Percentiles rank a stretch among this genome's conserved stretches.
phyloP scores from a whole-genome alignment of 2,888 invertebrate genomes.

The Mesorhabditis sp. region DNA sequence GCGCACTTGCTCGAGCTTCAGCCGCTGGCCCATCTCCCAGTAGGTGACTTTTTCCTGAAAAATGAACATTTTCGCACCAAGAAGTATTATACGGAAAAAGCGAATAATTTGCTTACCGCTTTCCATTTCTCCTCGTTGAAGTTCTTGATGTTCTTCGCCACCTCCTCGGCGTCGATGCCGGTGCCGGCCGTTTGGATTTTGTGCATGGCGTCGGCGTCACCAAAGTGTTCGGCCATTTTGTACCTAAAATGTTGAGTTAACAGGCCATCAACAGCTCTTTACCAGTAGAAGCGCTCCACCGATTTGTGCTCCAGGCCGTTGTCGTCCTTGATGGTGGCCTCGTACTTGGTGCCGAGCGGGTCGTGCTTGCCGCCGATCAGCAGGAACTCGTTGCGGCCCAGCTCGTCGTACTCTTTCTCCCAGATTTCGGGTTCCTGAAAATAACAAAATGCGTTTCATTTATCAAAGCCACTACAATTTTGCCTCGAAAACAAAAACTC shows the following conservation, averaged over 20 bases:
- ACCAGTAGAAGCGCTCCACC: constrained; percentile 50
- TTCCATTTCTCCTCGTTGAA: constrained; percentile 46
- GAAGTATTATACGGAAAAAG: too few relatives aligned
- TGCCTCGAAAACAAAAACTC: too few relatives aligned
- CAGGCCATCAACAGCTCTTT: background rate
- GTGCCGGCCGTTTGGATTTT: constrained; percentile 32
- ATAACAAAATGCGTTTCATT: background rate
- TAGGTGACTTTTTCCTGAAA: constrained; percentile 32
- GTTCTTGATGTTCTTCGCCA: constrained; percentile 38
- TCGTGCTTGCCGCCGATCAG: constrained; percentile 47
- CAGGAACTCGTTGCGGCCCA: constrained; percentile 44
- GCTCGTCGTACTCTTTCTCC: constrained; percentile 41
- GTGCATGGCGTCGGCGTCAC: constrained; percentile 33
- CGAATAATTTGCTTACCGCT: constrained; percentile 15
- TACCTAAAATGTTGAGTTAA: constrained; percentile 21
- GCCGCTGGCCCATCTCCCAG: constrained; percentile 45
- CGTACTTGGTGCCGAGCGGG: constrained; percentile 36
- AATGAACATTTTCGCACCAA: constrained; percentile 8
- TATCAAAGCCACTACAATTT: background rate
- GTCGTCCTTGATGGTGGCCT: constrained; percentile 33
- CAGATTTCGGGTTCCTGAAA: constrained; percentile 12
- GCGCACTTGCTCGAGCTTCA: constrained; percentile 44
- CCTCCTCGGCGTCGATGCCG: constrained; percentile 37
- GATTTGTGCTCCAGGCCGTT: constrained; percentile 41
- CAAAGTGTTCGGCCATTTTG: constrained; percentile 49